Percentiles rank a stretch among this genome's conserved stretches.
Conservation (phyloP, 2,797 vertebrate genomes). For the Chromobotia macracanthus region DNA sequence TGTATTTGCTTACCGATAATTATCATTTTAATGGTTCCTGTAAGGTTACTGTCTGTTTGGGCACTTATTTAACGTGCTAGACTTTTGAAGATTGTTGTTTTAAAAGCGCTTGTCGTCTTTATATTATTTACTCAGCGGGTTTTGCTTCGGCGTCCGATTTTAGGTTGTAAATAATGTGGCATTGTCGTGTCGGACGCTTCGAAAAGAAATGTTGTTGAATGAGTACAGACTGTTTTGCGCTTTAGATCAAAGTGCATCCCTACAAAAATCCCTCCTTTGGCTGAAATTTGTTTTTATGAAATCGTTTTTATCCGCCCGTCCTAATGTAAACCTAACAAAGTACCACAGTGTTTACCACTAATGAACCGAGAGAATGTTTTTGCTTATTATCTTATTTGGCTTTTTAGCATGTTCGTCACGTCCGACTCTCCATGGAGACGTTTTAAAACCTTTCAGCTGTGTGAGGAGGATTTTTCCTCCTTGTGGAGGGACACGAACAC, state of each 20-base stretch:
- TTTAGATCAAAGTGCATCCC: not conserved
- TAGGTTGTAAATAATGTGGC: not conserved
- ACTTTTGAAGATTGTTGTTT: not conserved
- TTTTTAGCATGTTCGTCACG: slow-evolving; percentile 70
- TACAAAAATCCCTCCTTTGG: not conserved
- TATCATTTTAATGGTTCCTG: not conserved
- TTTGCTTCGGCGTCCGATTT: not conserved
- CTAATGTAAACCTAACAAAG: slow-evolving; percentile 24
- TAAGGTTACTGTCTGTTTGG: not conserved
- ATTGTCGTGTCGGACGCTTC: slow-evolving; percentile 1
- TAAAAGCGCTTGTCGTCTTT: not conserved
- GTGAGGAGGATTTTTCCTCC: slow-evolving; percentile 32
- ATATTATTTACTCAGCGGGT: not conserved
- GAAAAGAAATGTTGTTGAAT: not conserved
- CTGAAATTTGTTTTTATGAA: not conserved
- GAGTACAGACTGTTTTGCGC: not conserved
- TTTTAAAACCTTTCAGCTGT: slow-evolving; percentile 69
- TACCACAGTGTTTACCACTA: slow-evolving; percentile 30
- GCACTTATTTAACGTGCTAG: no score
- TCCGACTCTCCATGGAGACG: slow-evolving; percentile 72
- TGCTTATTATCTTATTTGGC: slow-evolving; percentile 50
- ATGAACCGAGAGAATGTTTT: slow-evolving; percentile 13
- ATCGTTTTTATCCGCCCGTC: not conserved
- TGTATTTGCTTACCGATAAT: not conserved
- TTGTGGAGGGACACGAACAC: slow-evolving; percentile 36